phyloP scores from a whole-genome alignment of 1,140 invertebrate genomes.

The Lordiphosa stackelbergi region DNA sequence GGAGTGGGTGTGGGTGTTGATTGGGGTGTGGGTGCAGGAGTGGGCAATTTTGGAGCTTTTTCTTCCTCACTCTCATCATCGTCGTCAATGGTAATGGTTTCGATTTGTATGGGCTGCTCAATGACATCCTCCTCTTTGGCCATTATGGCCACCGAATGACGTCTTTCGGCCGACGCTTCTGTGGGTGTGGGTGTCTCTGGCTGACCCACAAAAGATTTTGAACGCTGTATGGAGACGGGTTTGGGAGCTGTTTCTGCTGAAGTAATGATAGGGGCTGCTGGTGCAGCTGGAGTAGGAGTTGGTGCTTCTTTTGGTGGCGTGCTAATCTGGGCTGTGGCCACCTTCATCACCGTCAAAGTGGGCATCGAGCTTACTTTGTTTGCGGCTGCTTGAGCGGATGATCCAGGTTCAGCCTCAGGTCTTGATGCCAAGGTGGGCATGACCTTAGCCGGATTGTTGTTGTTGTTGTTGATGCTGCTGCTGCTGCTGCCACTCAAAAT shows the following conservation, averaged over 20 bases:
- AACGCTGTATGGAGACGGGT: conserved; percentile 39
- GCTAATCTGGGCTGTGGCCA: conserved; percentile 5
- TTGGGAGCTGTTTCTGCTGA: neutral
- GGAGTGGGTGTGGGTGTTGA: conserved; percentile 22
- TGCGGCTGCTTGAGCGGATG: neutral
- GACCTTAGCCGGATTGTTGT: conserved; percentile 18
- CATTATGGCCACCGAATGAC: conserved; percentile 62
- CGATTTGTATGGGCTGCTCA: conserved; percentile 38
- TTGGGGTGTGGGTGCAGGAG: neutral
- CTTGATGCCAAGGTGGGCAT: conserved; percentile 6
- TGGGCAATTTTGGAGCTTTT: conserved; percentile 6
- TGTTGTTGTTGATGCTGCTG: conserved; percentile 6
- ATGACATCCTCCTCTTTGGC: conserved; percentile 57
- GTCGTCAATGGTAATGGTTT: conserved; percentile 61
- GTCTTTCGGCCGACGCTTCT: conserved; percentile 26
- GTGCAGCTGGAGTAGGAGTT: neutral
- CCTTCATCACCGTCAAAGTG: conserved; percentile 11
- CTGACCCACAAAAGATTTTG: conserved; percentile 43
- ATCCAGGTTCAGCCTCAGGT: conserved; percentile 8
- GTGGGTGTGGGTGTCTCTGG: neutral
- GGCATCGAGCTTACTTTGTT: neutral
- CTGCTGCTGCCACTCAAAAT: conserved; percentile 23
- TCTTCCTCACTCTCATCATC: conserved; percentile 47
- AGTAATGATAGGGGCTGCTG: neutral
- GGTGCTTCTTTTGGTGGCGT: too few relatives aligned